Base-by-base conservation (phyloP, 2,113 vertebrate species). In the Lampris incognitus region DNA sequence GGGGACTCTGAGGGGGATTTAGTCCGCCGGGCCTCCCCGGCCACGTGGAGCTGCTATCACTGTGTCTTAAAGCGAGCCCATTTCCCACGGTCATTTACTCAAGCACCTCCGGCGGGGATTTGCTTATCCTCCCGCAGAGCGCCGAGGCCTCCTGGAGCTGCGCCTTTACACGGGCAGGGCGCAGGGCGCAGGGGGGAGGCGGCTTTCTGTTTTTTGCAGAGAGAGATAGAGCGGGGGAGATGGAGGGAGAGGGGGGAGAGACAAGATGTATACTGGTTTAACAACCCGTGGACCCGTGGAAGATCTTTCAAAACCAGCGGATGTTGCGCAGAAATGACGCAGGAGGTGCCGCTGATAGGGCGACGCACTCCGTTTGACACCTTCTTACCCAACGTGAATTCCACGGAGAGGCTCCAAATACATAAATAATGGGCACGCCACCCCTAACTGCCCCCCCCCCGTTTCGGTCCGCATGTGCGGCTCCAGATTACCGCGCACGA, bases 31-130 rank as follows among this genome's bases (percentile, higher is more conserved):
- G 85, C 68, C 81, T 77, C 81, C 81, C 75, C 82, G 24, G 88
- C 79, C 86, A 77, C 56, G 70, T 85, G 79, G 82, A 78, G 51
- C 62, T 36, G 58, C 77, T 87, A 88, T 87, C 76, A 84, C 79
- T 82, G 72, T 72, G 72, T 74, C 89, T 42, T 83, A 85, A 88
- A 90, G 82, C 86, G 84, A 76, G 82, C 67, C 83, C 79, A 76
- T 87, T 91, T 90, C 89, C 89, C 88, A 91, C 79, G 72, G 86
- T 88, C 89, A 89, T 90, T 91, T 91, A 81, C 87, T 90, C 84
- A 89, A 86, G 86, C 82, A 76, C 78, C 85, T 90, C 85, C 69
- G 50, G 76, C 71, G 78, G 85, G 86, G 84, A 86, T 89, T 86
- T 87, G 73, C 85, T 84, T 81, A 87, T 85, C 84, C 84, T 85